phyloP scores from a whole-genome alignment of 2,797 vertebrate species.

The Petrocephalus schoutedeni region DNA sequence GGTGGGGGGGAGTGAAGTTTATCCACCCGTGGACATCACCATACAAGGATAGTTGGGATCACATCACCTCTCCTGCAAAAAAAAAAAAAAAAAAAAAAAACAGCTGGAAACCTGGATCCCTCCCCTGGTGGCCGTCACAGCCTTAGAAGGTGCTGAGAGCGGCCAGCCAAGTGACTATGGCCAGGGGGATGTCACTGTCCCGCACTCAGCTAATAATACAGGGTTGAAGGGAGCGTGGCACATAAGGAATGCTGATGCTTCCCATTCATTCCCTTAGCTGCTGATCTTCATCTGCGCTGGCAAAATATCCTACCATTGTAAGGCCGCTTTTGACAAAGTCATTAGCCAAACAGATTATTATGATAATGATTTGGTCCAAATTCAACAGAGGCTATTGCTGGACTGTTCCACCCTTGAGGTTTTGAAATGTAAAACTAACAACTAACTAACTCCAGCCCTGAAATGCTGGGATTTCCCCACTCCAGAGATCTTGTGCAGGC shows the following conservation, averaged over 20 bases:
- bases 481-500: neutral
- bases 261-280: neutral
- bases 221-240: neutral
- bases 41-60: neutral
- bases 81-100: neutral
- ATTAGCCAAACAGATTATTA: neutral
- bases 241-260: neutral
- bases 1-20: neutral
- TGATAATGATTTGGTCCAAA: neutral
- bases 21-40: neutral
- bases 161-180: neutral
- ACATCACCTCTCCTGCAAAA: neutral
- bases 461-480: neutral
- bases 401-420: neutral
- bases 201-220: neutral
- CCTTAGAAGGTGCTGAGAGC: constrained; percentile 1
- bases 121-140: neutral
- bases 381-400: neutral
- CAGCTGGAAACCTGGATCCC: neutral
- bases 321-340: neutral
- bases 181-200: neutral
- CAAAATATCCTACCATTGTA: neutral
- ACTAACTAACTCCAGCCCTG: neutral
- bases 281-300: neutral
- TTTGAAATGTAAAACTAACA: neutral